phyloP scores from a whole-genome alignment of 2,797 vertebrate species.

The Nothura maculosa region DNA sequence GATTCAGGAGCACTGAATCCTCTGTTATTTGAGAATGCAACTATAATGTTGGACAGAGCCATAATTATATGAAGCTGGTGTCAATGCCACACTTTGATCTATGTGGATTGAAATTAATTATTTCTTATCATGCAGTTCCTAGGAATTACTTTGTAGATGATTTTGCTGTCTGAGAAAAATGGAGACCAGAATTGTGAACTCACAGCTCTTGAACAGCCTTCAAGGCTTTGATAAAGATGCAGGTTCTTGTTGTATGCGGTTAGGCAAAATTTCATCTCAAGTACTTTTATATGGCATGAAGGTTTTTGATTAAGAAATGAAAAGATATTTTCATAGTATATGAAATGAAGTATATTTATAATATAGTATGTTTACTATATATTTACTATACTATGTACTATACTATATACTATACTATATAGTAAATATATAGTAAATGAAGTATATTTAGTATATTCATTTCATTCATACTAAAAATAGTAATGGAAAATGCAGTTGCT shows the following conservation, averaged over 20 bases:
- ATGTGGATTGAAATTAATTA: not conserved
- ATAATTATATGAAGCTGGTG: not conserved
- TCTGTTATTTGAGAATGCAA: not conserved
- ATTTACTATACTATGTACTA: too few relatives aligned
- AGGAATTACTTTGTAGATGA: not conserved
- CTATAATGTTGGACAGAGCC: not conserved
- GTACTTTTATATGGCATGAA: not conserved
- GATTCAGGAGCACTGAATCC: not conserved
- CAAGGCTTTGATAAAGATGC: not conserved
- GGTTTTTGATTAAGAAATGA: not conserved
- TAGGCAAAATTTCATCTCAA: not conserved
- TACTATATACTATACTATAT: too few relatives aligned
- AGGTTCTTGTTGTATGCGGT: not conserved
- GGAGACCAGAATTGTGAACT: rapidly evolving
- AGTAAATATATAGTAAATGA: too few relatives aligned
- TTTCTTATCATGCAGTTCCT: not conserved
- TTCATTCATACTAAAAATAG: too few relatives aligned
- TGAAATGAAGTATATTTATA: too few relatives aligned
- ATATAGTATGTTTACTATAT: too few relatives aligned
- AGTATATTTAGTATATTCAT: too few relatives aligned
- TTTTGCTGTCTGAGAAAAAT: not conserved
- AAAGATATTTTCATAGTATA: not conserved
- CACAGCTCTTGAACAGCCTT: not conserved
- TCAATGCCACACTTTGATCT: not conserved
- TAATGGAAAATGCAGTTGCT: not conserved